phyloP scores from a whole-genome alignment of 2,888 invertebrate genomes.

The Lithophane socia region DNA sequence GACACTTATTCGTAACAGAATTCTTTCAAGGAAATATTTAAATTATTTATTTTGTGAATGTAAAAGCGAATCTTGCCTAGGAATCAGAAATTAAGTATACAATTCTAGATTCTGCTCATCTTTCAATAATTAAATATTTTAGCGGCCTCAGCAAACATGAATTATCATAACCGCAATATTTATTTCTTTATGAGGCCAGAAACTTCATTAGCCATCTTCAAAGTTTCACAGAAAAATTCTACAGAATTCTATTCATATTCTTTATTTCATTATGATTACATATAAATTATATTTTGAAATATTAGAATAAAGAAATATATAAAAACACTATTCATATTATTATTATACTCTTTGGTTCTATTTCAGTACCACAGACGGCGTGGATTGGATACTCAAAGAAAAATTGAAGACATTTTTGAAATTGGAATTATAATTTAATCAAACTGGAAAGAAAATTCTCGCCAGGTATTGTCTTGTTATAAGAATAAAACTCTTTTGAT shows the following conservation, averaged over 20 bases:
- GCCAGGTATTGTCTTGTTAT: conserved; percentile 42
- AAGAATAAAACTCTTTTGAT: conserved; percentile 53
- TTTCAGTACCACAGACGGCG: not conserved
- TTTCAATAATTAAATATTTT: conserved; percentile 30
- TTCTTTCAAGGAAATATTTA: not conserved
- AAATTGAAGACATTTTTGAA: conserved; percentile 52
- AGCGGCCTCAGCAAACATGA: conserved; percentile 29
- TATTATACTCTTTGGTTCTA: too few species aligned
- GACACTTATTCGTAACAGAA: not conserved
- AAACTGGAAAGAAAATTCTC: conserved; percentile 48
- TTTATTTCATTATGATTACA: too few species aligned
- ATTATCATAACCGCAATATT: conserved; percentile 48
- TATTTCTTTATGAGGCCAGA: conserved; percentile 46
- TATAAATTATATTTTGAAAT: too few species aligned
- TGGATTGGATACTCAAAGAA: conserved; percentile 17
- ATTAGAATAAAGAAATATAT: too few species aligned
- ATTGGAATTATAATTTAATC: conserved; percentile 65
- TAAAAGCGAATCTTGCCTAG: not conserved
- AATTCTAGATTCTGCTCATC: conserved; percentile 18
- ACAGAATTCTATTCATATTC: conserved; percentile 21
- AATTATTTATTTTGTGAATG: not conserved
- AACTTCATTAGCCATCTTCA: conserved; percentile 58
- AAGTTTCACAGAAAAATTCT: conserved; percentile 48
- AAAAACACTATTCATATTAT: too few species aligned
- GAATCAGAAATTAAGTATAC: not conserved